Percentiles rank a stretch among this genome's conserved stretches.
Conservation (phyloP, 92 coral and sea anemone species). For the Zoanthus solanderi region DNA sequence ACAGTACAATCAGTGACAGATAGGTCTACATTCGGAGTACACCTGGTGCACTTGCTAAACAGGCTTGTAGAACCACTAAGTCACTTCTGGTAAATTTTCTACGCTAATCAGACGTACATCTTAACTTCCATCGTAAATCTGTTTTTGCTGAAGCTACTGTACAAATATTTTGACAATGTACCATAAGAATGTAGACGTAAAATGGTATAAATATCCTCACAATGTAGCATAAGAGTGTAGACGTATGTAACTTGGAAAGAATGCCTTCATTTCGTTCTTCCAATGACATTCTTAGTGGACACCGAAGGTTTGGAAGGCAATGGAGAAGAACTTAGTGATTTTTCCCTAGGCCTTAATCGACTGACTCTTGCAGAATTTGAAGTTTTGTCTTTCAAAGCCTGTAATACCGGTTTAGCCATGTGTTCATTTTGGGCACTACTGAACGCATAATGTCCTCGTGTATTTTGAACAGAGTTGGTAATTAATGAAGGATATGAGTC, state of each 20-base stretch:
- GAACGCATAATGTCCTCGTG: not conserved
- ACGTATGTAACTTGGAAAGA: not conserved
- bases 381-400: constrained; percentile 32
- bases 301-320: constrained; percentile 33
- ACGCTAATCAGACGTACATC: too few species aligned
- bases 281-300: not conserved
- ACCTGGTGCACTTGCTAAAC: too few species aligned
- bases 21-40: too few species aligned
- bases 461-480: not conserved
- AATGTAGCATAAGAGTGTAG: not conserved
- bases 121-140: too few species aligned
- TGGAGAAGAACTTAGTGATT: constrained; percentile 14
- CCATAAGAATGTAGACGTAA: not conserved
- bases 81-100: too few species aligned
- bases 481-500: constrained; percentile 18
- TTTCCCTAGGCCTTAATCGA: constrained; percentile 20
- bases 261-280: constrained; percentile 3
- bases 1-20: too few species aligned
- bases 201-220: not conserved
- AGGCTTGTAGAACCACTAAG: too few species aligned
- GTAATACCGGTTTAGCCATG: constrained; percentile 51
- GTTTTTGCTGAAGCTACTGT: too few species aligned
- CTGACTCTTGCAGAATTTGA: constrained; percentile 10
- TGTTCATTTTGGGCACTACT: constrained; percentile 11
- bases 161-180: too few species aligned